Evolutionary conservation across 2,113 vertebrate genomes (phyloP).

Genomic region (Laticauda colubrina): DNA sequence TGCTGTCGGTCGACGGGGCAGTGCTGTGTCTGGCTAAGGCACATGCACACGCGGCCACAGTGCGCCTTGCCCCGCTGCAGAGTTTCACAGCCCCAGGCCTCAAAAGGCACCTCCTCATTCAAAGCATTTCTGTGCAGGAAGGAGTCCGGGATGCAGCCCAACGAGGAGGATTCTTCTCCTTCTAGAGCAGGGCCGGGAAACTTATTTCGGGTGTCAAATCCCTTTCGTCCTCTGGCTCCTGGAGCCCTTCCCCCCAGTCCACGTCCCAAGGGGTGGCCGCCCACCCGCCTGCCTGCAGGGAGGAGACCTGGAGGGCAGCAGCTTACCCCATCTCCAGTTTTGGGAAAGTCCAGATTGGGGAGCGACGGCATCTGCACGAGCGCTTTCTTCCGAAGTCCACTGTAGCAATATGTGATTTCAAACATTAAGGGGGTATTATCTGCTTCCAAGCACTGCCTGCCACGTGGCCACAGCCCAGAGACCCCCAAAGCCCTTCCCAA

Average conservation of each 20-base stretch:
- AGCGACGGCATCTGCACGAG: conserved; percentile 96
- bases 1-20: neutral
- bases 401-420: conserved; percentile 91
- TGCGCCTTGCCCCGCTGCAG: neutral
- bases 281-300: neutral
- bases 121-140: neutral
- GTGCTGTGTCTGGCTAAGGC: neutral
- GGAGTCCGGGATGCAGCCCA: too few relatives aligned
- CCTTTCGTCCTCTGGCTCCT: neutral
- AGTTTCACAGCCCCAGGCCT: neutral
- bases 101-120: neutral
- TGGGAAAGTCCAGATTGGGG: conserved; percentile 91
- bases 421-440: conserved; percentile 76
- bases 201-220: neutral
- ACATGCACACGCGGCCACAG: neutral
- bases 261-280: neutral
- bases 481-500: conserved; percentile 68
- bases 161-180: neutral
- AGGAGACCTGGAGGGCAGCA: neutral
- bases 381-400: conserved; percentile 95
- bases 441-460: neutral
- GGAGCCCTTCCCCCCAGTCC: neutral
- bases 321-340: conserved; percentile 90
- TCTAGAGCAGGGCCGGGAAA: neutral
- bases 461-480: conserved; percentile 31